Evolutionary conservation across 2,797 vertebrate species (phyloP).

Genomic region (Saxicola maurus): DNA sequence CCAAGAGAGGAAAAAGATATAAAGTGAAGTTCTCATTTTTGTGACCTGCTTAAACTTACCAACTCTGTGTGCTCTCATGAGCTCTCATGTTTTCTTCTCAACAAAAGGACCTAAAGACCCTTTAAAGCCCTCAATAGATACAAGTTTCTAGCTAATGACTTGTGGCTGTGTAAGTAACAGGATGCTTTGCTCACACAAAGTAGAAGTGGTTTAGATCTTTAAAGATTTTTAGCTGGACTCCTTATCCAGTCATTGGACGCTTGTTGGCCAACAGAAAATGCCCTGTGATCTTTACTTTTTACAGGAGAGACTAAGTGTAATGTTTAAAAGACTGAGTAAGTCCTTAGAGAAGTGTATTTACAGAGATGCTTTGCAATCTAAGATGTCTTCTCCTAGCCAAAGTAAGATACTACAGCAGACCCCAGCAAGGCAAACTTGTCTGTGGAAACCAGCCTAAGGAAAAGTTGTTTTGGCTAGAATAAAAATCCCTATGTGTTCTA

Average conservation of each 20-base stretch:
- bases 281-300: neutral
- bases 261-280: neutral
- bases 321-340: neutral
- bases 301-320: neutral
- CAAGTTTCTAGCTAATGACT: neutral
- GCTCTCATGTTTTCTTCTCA: neutral
- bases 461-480: neutral
- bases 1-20: neutral
- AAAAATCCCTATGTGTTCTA: neutral
- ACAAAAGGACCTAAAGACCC: neutral
- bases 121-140: neutral
- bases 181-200: neutral
- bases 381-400: neutral
- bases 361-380: neutral
- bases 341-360: neutral
- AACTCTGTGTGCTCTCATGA: neutral
- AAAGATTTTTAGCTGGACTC: neutral
- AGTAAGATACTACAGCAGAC: neutral
- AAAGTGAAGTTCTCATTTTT: neutral
- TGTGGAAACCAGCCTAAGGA: neutral
- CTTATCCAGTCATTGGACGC: neutral
- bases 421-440: neutral
- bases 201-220: neutral
- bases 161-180: neutral
- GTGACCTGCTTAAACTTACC: neutral